These are phyloP conservation scores for Allenopithecus nigroviridis DNA, from an alignment of 2,797 vertebrate species.

Conservation along the genomic window DNA sequence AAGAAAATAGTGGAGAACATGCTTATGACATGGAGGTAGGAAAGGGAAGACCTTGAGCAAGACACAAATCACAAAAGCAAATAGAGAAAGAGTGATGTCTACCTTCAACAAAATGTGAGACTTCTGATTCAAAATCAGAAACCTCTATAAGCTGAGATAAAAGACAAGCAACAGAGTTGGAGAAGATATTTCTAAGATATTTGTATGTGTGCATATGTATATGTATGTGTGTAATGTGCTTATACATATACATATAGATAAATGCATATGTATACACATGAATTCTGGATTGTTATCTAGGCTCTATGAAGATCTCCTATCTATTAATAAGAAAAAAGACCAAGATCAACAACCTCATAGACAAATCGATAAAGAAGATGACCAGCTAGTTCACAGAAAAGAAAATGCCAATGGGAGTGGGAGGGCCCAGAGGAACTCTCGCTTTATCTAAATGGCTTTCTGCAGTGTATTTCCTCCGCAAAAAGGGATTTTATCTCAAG, in stretches of 20 bases:
- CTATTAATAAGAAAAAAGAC: neutral
- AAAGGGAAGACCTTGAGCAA: neutral
- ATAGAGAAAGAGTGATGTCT: neutral
- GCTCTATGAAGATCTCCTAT: neutral
- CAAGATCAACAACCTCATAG: neutral
- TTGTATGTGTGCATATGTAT: neutral
- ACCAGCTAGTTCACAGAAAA: neutral
- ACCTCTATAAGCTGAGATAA: neutral
- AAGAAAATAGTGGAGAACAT: neutral
- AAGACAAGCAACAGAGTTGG: neutral
- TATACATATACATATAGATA: too few relatives aligned
- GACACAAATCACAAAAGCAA: neutral
- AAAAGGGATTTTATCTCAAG: neutral
- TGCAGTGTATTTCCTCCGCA: too few relatives aligned
- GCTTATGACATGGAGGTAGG: neutral
- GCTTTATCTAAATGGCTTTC: neutral
- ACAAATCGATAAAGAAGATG: neutral
- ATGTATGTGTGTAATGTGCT: neutral
- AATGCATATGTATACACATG: neutral
- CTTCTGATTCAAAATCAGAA: conserved; percentile 3
- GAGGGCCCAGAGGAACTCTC: too few relatives aligned
- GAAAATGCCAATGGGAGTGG: neutral
- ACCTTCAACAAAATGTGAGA: neutral
- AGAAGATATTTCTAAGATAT: neutral
- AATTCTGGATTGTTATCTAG: neutral